A percentile compares a stretch with the other conserved stretches of the same genome.
phyloP scores from a whole-genome alignment of 1,140 invertebrate genomes.

The Babylonia areolata region DNA sequence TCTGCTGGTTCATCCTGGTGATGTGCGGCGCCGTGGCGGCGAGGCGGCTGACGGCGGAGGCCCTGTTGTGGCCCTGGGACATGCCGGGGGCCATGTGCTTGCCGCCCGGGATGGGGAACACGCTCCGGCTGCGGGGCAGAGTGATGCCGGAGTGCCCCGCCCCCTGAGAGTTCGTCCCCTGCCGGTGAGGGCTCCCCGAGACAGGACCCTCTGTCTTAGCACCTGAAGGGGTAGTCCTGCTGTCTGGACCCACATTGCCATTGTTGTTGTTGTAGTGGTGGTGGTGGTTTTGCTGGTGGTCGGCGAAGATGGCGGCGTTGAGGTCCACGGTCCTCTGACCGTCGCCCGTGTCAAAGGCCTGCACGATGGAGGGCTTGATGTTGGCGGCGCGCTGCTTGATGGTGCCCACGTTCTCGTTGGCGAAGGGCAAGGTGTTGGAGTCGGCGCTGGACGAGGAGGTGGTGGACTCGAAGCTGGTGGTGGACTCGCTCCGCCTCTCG shows the following conservation, averaged over 20 bases:
- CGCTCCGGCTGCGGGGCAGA: not conserved
- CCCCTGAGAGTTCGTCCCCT: not conserved
- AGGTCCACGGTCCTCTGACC: slow-evolving; percentile 45
- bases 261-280: slow-evolving; percentile 8
- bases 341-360: slow-evolving; percentile 50
- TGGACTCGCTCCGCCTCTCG: slow-evolving; percentile 63
- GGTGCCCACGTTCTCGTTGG: slow-evolving; percentile 98
- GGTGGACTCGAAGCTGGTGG: slow-evolving; percentile 83
- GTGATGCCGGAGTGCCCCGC: not conserved
- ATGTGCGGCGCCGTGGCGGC: not conserved
- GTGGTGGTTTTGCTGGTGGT: not conserved
- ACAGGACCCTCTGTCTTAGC: not conserved
- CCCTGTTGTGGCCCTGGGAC: not conserved
- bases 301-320: slow-evolving; percentile 44
- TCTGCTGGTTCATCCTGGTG: not conserved
- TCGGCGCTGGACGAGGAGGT: slow-evolving; percentile 84
- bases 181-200: not conserved
- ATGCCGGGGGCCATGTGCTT: not conserved
- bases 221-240: slow-evolving; percentile 25
- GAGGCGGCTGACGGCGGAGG: not conserved
- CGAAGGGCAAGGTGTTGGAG: slow-evolving; percentile 97
- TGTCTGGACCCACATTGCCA: not conserved
- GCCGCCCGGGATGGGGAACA: not conserved
- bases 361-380: slow-evolving; percentile 67
- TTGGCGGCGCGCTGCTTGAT: slow-evolving; percentile 86